phyloP scores from a whole-genome alignment of 1,140 invertebrate species.

The Araneus ventricosus region DNA sequence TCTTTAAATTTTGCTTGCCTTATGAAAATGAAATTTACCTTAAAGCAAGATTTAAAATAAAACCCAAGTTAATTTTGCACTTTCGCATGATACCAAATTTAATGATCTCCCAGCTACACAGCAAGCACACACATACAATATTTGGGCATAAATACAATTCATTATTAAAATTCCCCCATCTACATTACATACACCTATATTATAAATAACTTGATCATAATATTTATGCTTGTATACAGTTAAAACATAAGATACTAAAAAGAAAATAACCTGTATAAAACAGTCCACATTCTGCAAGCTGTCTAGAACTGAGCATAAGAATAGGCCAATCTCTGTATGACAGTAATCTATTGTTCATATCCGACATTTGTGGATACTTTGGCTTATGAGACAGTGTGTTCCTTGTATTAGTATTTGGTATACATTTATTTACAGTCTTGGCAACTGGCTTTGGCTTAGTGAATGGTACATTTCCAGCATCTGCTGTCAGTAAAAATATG shows the following conservation, averaged over 20 bases:
- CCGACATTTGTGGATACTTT: conserved; percentile 65
- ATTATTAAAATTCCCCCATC: too few relatives aligned
- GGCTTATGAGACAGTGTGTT: conserved; percentile 42
- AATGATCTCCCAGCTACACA: too few relatives aligned
- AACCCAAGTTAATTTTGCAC: too few relatives aligned
- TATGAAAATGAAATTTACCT: too few relatives aligned
- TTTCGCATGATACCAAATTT: too few relatives aligned
- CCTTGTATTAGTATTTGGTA: background rate
- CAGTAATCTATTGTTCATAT: conserved; percentile 49
- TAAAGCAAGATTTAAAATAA: too few relatives aligned
- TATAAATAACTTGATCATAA: too few relatives aligned
- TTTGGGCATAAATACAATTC: too few relatives aligned
- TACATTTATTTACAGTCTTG: background rate
- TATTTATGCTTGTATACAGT: too few relatives aligned
- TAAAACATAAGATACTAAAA: background rate
- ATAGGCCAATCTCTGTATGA: conserved; percentile 77
- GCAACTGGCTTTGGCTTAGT: background rate
- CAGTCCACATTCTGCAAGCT: conserved; percentile 92
- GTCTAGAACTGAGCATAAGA: conserved; percentile 86
- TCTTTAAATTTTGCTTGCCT: too few relatives aligned
- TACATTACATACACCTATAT: too few relatives aligned
- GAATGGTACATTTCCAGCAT: conserved; percentile 44
- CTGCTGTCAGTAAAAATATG: conserved; percentile 72
- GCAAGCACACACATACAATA: too few relatives aligned
- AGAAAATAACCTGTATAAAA: conserved; percentile 86